These are phyloP conservation scores for Aphelinus atriplicis DNA, from an alignment of 1,140 invertebrate species.

Conservation along the genomic window DNA sequence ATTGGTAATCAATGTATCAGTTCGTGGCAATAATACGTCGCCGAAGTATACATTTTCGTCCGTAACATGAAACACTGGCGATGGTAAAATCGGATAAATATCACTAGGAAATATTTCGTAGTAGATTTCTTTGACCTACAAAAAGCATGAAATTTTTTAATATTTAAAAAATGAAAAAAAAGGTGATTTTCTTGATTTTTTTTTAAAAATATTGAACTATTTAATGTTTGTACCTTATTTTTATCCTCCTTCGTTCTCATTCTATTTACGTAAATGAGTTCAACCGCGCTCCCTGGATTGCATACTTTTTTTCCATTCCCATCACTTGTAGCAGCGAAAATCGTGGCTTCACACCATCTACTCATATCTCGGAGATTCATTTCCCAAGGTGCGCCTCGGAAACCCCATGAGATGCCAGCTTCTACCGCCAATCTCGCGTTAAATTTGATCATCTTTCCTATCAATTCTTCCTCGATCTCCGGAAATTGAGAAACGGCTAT, in stretches of 20 bases:
- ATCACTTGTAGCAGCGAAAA: slow-evolving; percentile 45
- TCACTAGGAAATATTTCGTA: slow-evolving; percentile 67
- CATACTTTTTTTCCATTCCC: slow-evolving; percentile 41
- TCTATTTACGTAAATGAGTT: slow-evolving; percentile 83
- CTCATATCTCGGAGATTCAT: slow-evolving; percentile 96
- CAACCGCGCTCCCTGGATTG: slow-evolving; percentile 75
- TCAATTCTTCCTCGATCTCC: slow-evolving; percentile 65
- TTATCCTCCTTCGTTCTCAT: slow-evolving; percentile 82
- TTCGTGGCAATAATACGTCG: slow-evolving; percentile 66
- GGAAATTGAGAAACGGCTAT: slow-evolving; percentile 71
- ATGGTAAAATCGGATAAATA: slow-evolving; percentile 64
- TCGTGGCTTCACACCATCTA: slow-evolving; percentile 85
- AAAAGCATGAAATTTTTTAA: slow-evolving; percentile 32
- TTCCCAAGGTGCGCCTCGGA: slow-evolving; percentile 90
- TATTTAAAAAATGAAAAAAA: not conserved
- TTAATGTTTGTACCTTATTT: slow-evolving; percentile 62
- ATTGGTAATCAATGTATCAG: slow-evolving; percentile 54
- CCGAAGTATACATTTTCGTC: slow-evolving; percentile 69
- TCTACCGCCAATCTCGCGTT: slow-evolving; percentile 76
- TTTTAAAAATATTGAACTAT: not conserved
- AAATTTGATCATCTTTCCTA: slow-evolving; percentile 83
- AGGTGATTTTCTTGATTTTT: not conserved
- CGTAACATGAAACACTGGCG: slow-evolving; percentile 66
- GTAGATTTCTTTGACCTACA: slow-evolving; percentile 71
- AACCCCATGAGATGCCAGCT: slow-evolving; percentile 76